Evolutionary conservation across 2,113 vertebrate genomes (phyloP).

Genomic region (Prunella fulvescens): DNA sequence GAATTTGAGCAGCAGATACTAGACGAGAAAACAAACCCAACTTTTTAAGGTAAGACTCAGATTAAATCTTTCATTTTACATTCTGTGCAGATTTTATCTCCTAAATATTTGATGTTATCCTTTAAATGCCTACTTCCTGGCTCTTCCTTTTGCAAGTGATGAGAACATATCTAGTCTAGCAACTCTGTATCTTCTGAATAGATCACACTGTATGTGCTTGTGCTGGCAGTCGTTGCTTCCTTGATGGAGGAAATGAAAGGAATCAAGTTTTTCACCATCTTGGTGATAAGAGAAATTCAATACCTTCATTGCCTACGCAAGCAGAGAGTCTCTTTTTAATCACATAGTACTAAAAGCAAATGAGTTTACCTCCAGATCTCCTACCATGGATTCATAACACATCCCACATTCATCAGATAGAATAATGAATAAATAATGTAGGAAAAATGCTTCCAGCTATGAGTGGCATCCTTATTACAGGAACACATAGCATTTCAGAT

Average conservation of each 20-base stretch:
- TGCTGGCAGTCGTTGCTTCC: constrained; percentile 4
- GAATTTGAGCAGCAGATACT: neutral
- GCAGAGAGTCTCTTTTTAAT: constrained; percentile 44
- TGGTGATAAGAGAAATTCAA: constrained; percentile 4
- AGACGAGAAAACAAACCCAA: neutral
- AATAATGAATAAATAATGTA: constrained; percentile 50
- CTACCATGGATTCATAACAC: constrained; percentile 19
- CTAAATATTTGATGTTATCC: constrained; percentile 20
- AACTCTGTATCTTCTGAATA: constrained; percentile 1
- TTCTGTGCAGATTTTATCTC: constrained; percentile 21
- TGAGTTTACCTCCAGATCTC: constrained; percentile 36
- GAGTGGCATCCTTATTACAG: constrained; percentile 3
- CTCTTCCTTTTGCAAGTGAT: neutral
- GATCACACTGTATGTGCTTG: neutral
- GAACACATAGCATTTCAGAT: neutral
- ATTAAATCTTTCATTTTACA: constrained; percentile 41
- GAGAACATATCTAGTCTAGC: constrained; percentile 34
- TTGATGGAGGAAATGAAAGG: constrained; percentile 38
- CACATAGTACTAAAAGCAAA: constrained; percentile 14
- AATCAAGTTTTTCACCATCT: constrained; percentile 24
- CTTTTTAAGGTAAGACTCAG: neutral
- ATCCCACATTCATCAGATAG: constrained; percentile 32
- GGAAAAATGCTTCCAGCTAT: constrained; percentile 11
- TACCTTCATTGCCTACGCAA: constrained; percentile 18
- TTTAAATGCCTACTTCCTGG: constrained; percentile 24